Conservation (phyloP, 2,888 invertebrate genomes). For the Drosophila neotestacea region DNA sequence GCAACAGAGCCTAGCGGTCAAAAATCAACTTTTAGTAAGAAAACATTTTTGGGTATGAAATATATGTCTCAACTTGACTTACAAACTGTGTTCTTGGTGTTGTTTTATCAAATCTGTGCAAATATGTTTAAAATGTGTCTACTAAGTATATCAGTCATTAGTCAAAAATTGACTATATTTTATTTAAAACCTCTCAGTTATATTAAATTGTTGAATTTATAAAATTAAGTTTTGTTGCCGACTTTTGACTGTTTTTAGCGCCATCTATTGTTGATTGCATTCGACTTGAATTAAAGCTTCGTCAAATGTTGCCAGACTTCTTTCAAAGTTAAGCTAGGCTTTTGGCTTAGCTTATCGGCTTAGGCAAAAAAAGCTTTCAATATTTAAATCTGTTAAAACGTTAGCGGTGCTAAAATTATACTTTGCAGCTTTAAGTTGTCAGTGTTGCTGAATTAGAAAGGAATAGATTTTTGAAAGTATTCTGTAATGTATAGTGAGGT, state of each 20-base stretch:
- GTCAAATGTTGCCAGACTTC: constrained; percentile 29
- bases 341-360: constrained; percentile 1
- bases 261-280: constrained; percentile 51
- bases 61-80: no score
- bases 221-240: neutral
- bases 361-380: constrained; percentile 23
- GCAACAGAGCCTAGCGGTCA: no score
- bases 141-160: no score
- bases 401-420: constrained; percentile 7
- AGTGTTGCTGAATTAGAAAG: neutral
- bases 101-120: no score
- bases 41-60: no score
- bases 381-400: neutral
- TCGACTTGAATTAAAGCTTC: constrained; percentile 49
- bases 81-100: no score
- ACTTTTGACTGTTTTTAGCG: constrained; percentile 27
- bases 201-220: constrained; percentile 17
- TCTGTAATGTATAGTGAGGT: no score
- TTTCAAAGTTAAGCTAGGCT: constrained; percentile 15
- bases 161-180: no score
- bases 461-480: no score
- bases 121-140: no score
- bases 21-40: no score
- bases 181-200: neutral
- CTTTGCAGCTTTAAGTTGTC: neutral